phyloP scores from a whole-genome alignment of 2,888 invertebrate species.

The Stomorhina lunata region DNA sequence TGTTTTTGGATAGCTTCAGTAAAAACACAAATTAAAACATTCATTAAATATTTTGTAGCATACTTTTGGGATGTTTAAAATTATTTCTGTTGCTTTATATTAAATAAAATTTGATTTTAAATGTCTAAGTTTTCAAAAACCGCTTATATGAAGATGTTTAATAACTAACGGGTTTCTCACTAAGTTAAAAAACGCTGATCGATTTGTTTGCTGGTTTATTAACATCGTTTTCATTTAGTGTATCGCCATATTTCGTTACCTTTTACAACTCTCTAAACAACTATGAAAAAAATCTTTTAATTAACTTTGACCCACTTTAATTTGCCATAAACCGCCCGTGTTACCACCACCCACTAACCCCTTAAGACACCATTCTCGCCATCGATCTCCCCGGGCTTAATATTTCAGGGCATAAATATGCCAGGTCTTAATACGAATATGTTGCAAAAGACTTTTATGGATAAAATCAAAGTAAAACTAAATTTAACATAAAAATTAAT shows the following conservation, averaged over 20 bases:
- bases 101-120: too few relatives aligned
- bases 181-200: too few relatives aligned
- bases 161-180: too few relatives aligned
- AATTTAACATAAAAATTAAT: constrained; percentile 20
- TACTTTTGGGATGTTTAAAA: too few relatives aligned
- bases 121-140: too few relatives aligned
- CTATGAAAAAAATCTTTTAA: constrained; percentile 46
- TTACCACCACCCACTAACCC: neutral
- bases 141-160: too few relatives aligned
- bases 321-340: neutral
- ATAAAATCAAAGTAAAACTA: constrained; percentile 21
- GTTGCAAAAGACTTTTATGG: constrained; percentile 14
- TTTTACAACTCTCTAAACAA: neutral
- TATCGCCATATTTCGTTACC: constrained; percentile 11
- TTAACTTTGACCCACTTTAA: constrained; percentile 60
- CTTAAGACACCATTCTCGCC: neutral
- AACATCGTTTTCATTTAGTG: too few relatives aligned
- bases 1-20: too few relatives aligned
- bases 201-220: too few relatives aligned
- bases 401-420: constrained; percentile 10
- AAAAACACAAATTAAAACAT: too few relatives aligned
- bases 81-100: too few relatives aligned
- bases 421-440: neutral
- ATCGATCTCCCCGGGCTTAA: neutral
- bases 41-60: too few relatives aligned